Evolutionary conservation across 1,140 invertebrate species (phyloP).

Genomic region (Anoplolepis gracilipes): DNA sequence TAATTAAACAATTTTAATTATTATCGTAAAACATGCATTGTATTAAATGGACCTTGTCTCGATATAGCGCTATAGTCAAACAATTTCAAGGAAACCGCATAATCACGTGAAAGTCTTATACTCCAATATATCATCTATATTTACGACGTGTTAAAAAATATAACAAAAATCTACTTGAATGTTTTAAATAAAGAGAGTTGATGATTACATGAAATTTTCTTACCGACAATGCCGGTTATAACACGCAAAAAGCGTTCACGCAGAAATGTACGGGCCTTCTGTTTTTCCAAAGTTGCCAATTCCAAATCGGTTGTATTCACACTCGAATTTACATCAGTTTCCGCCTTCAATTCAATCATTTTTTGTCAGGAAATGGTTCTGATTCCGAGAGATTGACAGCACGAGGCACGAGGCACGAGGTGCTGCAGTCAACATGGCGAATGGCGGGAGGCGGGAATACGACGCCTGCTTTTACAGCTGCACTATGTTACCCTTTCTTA

Average conservation of each 20-base stretch:
- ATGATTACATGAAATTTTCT: slow-evolving; percentile 45
- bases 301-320: slow-evolving; percentile 48
- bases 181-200: background rate
- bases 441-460: too few relatives aligned
- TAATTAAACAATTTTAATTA: background rate
- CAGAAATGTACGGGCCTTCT: slow-evolving; percentile 82
- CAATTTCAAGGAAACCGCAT: background rate
- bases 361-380: background rate
- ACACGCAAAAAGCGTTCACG: slow-evolving; percentile 83
- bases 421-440: too few relatives aligned
- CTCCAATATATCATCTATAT: background rate
- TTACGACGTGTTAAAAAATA: background rate
- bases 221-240: slow-evolving; percentile 83
- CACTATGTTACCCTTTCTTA: too few relatives aligned
- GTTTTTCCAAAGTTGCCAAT: slow-evolving; percentile 81
- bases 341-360: slow-evolving; percentile 53
- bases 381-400: background rate
- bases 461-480: too few relatives aligned
- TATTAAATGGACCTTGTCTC: background rate
- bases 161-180: background rate
- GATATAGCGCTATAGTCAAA: slow-evolving; percentile 38
- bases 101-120: background rate
- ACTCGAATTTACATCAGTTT: slow-evolving; percentile 11
- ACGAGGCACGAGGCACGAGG: background rate
- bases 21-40: background rate